Evolutionary conservation across 2,113 vertebrate species (phyloP).

Genomic region (Lampris incognitus): DNA sequence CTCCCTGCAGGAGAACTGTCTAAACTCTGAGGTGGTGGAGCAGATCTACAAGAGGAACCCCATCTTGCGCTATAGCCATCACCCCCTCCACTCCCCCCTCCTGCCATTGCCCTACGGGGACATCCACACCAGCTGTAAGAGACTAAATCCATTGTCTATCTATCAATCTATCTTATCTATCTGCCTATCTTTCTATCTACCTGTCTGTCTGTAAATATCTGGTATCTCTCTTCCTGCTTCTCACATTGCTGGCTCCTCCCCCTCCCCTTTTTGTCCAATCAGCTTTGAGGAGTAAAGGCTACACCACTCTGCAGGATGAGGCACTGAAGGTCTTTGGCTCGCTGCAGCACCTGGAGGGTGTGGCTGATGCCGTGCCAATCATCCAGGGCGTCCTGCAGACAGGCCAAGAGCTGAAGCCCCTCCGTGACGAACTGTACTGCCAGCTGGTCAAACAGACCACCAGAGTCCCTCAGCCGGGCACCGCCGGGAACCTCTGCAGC

Average conservation of each 20-base stretch:
- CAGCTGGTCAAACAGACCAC: slow-evolving; percentile 97
- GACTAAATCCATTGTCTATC: neutral
- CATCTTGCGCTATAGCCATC: slow-evolving; percentile 94
- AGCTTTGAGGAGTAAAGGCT: slow-evolving; percentile 89
- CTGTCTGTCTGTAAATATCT: neutral
- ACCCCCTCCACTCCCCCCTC: slow-evolving; percentile 92
- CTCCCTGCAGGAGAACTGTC: slow-evolving; percentile 91
- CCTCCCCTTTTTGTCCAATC: neutral
- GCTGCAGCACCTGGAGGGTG: slow-evolving; percentile 93
- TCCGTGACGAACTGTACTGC: slow-evolving; percentile 95
- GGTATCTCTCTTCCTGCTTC: neutral
- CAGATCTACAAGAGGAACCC: slow-evolving; percentile 98
- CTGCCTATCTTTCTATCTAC: neutral
- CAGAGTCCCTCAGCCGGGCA: slow-evolving; percentile 85
- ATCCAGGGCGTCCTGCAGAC: slow-evolving; percentile 94
- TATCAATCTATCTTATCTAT: neutral
- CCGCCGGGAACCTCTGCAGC: slow-evolving; percentile 86
- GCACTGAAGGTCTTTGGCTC: slow-evolving; percentile 94
- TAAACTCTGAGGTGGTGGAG: slow-evolving; percentile 94
- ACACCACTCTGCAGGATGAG: slow-evolving; percentile 93
- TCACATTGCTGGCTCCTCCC: neutral
- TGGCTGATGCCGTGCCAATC: slow-evolving; percentile 88
- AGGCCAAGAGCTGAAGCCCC: slow-evolving; percentile 89
- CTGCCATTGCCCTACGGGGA: slow-evolving; percentile 96
- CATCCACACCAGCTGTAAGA: slow-evolving; percentile 88